A percentile compares a stretch with the other conserved stretches of the same genome.
Evolutionary conservation across 2,113 vertebrate species (phyloP).

Genomic region (Phocoena sinus): DNA sequence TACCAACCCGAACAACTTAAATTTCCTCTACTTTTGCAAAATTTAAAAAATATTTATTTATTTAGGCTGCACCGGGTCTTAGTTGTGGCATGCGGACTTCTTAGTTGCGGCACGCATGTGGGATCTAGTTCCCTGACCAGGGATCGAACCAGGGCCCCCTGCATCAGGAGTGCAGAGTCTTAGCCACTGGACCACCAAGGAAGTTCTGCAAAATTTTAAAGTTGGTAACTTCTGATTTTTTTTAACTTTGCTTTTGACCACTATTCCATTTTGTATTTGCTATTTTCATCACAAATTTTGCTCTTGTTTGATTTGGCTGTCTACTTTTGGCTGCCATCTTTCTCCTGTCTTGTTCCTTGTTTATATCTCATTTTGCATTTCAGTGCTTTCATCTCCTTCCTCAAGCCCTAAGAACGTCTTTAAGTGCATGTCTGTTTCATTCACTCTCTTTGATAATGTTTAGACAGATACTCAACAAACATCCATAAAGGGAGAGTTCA

Average conservation of each 20-base stretch:
- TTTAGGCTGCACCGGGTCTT: too few species aligned
- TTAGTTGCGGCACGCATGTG: too few species aligned
- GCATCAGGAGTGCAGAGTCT: too few species aligned
- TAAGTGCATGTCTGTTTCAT: background rate
- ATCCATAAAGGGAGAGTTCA: background rate
- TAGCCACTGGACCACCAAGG: too few species aligned
- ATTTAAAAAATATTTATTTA: background rate
- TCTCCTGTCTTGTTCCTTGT: background rate
- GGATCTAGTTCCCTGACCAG: too few species aligned
- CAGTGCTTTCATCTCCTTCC: background rate
- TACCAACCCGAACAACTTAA: constrained; percentile 45
- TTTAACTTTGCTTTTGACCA: background rate
- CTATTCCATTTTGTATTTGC: constrained; percentile 38
- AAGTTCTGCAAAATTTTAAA: background rate
- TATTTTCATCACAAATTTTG: constrained; percentile 47
- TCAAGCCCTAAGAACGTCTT: background rate
- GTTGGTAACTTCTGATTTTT: constrained; percentile 32
- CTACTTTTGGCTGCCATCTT: background rate
- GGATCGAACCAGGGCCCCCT: too few species aligned
- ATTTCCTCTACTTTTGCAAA: constrained; percentile 57
- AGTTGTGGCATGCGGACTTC: too few species aligned
- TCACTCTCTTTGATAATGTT: background rate
- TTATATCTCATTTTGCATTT: constrained; percentile 30
- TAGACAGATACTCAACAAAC: background rate
- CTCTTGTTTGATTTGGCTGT: constrained; percentile 49